phyloP scores from a whole-genome alignment of 2,888 invertebrate genomes.

The Caenorhabditis drosophilae region DNA sequence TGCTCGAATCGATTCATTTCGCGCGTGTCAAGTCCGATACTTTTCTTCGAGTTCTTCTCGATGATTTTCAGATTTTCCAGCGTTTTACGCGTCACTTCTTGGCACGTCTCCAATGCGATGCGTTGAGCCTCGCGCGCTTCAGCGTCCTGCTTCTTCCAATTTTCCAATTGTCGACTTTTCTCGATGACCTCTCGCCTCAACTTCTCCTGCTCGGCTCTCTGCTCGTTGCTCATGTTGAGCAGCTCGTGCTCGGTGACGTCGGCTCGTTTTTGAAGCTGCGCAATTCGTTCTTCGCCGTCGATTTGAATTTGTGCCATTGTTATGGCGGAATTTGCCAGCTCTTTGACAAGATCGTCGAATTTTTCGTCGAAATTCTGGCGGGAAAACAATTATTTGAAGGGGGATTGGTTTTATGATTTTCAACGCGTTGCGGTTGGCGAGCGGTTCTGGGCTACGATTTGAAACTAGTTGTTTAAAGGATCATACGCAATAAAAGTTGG shows the following conservation, averaged over 20 bases:
- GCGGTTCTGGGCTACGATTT: too few species aligned
- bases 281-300: constrained; percentile 23
- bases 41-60: constrained; percentile 35
- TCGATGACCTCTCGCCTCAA: background rate
- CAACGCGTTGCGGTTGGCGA: too few species aligned
- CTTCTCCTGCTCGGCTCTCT: too few species aligned
- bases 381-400: background rate
- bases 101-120: constrained; percentile 28
- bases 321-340: constrained; percentile 37
- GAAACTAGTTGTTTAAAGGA: too few species aligned
- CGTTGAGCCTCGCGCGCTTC: constrained; percentile 25
- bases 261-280: constrained; percentile 19
- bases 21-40: constrained; percentile 44
- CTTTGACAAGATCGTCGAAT: constrained; percentile 33
- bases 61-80: constrained; percentile 30
- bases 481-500: too few species aligned
- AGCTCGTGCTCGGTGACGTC: constrained; percentile 26
- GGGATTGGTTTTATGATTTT: too few species aligned
- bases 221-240: too few species aligned
- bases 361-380: constrained; percentile 43
- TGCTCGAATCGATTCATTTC: constrained; percentile 33
- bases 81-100: constrained; percentile 31
- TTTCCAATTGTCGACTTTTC: constrained; percentile 11
- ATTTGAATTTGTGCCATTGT: constrained; percentile 25
- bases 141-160: constrained; percentile 18